These are phyloP conservation scores for Spodoptera littoralis DNA, from an alignment of 2,888 invertebrate species.

Conservation along the genomic window DNA sequence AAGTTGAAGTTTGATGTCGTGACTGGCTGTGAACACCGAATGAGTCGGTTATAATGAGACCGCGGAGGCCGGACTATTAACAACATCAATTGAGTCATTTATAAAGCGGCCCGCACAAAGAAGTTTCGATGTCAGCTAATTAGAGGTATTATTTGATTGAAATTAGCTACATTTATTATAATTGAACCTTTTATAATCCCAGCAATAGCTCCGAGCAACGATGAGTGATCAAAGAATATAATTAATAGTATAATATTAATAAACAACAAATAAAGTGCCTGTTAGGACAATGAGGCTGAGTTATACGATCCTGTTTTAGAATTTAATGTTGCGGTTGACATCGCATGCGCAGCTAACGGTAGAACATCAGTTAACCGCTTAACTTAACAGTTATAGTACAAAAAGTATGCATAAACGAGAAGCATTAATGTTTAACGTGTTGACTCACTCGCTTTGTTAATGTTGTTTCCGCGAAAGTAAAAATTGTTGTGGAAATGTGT, in stretches of 20 bases:
- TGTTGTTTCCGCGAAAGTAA: constrained; percentile 31
- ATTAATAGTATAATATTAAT: constrained; percentile 77
- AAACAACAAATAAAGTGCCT: constrained; percentile 60
- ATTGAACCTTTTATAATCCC: constrained; percentile 81
- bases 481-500: too few species aligned
- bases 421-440: constrained; percentile 53
- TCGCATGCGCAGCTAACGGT: constrained; percentile 79
- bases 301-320: constrained; percentile 63
- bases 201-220: constrained; percentile 71
- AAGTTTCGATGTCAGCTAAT: constrained; percentile 82
- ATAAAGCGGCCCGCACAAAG: constrained; percentile 84
- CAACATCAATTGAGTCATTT: constrained; percentile 86
- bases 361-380: constrained; percentile 71
- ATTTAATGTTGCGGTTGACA: constrained; percentile 78
- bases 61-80: constrained; percentile 77
- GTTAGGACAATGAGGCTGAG: constrained; percentile 39
- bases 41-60: constrained; percentile 70
- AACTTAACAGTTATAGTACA: constrained; percentile 70
- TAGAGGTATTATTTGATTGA: constrained; percentile 87
- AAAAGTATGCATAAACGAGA: constrained; percentile 62
- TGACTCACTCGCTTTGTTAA: constrained; percentile 43
- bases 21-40: constrained; percentile 68
- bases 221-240: constrained; percentile 76
- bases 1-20: constrained; percentile 62
- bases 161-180: constrained; percentile 86